Percentiles rank a stretch among this genome's conserved stretches.
Conservation (phyloP, 2,888 invertebrate genomes). For the Dione vanillae region DNA sequence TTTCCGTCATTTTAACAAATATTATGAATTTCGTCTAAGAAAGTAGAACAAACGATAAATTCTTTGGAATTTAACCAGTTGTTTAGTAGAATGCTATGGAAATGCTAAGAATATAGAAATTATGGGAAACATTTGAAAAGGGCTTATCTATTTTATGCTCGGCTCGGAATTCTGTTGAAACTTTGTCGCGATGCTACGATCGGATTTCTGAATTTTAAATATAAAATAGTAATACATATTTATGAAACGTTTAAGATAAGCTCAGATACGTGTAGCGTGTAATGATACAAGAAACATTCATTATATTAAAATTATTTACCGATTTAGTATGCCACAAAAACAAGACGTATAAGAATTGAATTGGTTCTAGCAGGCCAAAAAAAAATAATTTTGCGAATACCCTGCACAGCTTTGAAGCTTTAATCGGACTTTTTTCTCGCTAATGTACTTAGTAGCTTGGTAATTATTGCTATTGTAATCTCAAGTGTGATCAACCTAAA, state of each 20-base stretch:
- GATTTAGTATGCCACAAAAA: too few relatives aligned
- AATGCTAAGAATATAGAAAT: constrained; percentile 30
- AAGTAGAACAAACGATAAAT: constrained; percentile 18
- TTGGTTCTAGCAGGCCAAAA: too few relatives aligned
- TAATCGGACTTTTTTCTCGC: too few relatives aligned
- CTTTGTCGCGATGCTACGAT: constrained; percentile 51
- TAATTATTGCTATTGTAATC: too few relatives aligned
- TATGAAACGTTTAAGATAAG: constrained; percentile 28
- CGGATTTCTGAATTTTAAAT: constrained; percentile 40
- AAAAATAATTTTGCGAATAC: too few relatives aligned
- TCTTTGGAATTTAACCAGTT: constrained; percentile 16
- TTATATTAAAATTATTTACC: background rate
- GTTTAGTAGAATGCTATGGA: constrained; percentile 8
- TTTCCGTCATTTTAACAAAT: background rate
- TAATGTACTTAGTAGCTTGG: too few relatives aligned
- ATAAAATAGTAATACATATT: constrained; percentile 24
- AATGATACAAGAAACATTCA: constrained; percentile 3
- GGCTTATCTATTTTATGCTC: constrained; percentile 68
- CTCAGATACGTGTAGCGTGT: constrained; percentile 8
- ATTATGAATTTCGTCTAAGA: constrained; percentile 3
- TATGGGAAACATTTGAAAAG: constrained; percentile 33
- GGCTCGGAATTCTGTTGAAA: constrained; percentile 60
- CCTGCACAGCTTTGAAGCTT: too few relatives aligned
- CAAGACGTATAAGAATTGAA: too few relatives aligned
- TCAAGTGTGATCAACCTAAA: too few relatives aligned